These are phyloP conservation scores for Zaprionus gabonicus DNA, from an alignment of 1,140 invertebrate species.

Conservation along the genomic window DNA sequence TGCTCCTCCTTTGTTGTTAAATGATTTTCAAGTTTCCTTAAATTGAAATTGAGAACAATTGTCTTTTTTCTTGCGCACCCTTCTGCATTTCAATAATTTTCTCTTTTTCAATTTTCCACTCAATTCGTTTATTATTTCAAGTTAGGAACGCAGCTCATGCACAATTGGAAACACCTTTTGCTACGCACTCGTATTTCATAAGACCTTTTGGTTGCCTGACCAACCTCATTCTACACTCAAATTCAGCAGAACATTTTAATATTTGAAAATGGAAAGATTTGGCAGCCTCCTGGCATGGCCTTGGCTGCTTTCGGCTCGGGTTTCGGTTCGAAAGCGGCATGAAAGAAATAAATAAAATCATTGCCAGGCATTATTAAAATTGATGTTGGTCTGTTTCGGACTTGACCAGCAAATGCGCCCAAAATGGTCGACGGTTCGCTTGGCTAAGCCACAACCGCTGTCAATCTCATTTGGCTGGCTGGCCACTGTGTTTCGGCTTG, in stretches of 20 bases:
- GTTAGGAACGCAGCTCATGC: neutral
- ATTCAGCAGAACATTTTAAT: slow-evolving; percentile 54
- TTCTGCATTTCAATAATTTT: neutral
- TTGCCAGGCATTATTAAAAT: slow-evolving; percentile 62
- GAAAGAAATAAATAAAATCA: slow-evolving; percentile 49
- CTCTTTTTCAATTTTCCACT: neutral
- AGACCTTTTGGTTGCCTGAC: slow-evolving; percentile 14
- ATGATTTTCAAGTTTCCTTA: neutral
- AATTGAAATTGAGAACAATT: neutral
- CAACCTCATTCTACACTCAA: slow-evolving; percentile 37
- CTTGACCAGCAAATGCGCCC: slow-evolving; percentile 20
- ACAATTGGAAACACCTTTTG: slow-evolving; percentile 11
- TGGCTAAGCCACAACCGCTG: slow-evolving; percentile 61
- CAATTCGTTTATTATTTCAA: neutral
- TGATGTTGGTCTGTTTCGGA: slow-evolving; percentile 52
- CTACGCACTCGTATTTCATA: neutral
- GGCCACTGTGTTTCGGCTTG: slow-evolving; percentile 9
- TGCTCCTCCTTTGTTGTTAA: too few relatives aligned
- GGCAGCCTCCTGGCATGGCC: slow-evolving; percentile 21
- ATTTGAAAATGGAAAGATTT: slow-evolving; percentile 52
- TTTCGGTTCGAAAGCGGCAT: slow-evolving; percentile 3
- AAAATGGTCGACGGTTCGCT: slow-evolving; percentile 35
- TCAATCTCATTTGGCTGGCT: slow-evolving; percentile 59
- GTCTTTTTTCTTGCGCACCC: neutral
- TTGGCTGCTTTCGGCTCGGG: slow-evolving; percentile 8